Evolutionary conservation across 2,113 vertebrate genomes (phyloP).

Genomic region (Nothoprocta perdicaria): DNA sequence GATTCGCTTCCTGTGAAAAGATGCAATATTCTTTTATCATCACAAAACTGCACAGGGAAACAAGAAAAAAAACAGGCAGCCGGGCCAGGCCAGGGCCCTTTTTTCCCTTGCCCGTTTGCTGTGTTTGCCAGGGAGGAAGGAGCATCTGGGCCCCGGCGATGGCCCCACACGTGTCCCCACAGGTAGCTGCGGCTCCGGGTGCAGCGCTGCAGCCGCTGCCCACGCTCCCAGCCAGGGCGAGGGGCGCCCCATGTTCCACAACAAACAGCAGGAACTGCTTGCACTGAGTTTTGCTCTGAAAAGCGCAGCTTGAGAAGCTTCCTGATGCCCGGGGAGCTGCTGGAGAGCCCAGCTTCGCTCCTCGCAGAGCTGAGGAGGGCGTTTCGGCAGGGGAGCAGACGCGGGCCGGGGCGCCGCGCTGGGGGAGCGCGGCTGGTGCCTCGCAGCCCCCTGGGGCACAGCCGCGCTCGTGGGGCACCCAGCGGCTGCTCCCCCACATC

Average conservation of each 20-base stretch:
- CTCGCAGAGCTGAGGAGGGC: background rate
- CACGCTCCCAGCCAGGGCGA: too few relatives aligned
- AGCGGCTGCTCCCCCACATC: background rate
- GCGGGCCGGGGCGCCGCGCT: too few relatives aligned
- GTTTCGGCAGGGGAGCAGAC: background rate
- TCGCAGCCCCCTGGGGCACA: background rate
- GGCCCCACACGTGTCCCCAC: background rate
- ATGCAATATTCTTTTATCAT: background rate
- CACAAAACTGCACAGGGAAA: background rate
- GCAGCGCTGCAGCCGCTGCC: too few relatives aligned
- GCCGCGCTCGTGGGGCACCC: background rate
- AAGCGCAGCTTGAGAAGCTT: background rate
- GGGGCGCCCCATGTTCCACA: too few relatives aligned
- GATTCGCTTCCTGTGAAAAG: background rate
- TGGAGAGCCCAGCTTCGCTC: background rate
- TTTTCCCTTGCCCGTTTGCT: background rate
- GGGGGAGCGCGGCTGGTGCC: background rate
- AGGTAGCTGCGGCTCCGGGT: too few relatives aligned
- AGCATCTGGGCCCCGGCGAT: slow-evolving; percentile 57
- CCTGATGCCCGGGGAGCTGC: background rate
- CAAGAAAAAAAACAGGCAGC: background rate
- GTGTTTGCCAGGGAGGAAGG: background rate
- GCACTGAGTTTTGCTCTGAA: background rate
- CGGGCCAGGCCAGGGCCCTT: background rate
- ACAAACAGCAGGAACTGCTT: background rate